Evolutionary conservation across 2,113 vertebrate species (phyloP), one percentile per base, ranked within the genome.

Genomic region (Nycticebus coucang): DNA sequence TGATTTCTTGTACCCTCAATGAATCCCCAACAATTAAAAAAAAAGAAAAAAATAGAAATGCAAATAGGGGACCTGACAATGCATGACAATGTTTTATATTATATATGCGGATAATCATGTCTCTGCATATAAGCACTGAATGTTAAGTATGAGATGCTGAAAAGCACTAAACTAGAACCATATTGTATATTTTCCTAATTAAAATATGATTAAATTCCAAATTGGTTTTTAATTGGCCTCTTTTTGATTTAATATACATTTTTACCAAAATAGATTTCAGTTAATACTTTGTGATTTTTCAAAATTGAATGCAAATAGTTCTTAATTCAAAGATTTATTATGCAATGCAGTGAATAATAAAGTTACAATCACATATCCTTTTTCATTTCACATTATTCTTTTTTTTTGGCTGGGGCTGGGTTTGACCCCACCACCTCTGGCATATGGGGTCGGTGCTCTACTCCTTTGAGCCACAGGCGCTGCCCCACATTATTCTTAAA

Each of bases 171-270:
- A 24, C 41, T 37, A 91, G 28, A 89, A 93, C 28, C 71, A 94
- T 89, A 57, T 75, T 93, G 89, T 1, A 78, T 24, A 90, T 66
- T 97, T 62, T 77, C 88, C 88, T 87, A 93, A 91, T 66, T 89
- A 93, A 96, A 91, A 96, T 41, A 92, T 37, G 17, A 96, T 85
- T 87, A 94, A 62, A 95, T 79, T 75, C 30, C 92, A 18, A 13
- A 82, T 94, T 95, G 98, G 79, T 84, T 96, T 91, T 95, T 74
- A 96, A 82, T 37, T 77, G 59, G 77, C 18, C 57, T 30, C 26
- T 92, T 64, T 91, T 96, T 86, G 69, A 82, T 4, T 94, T 78
- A 85, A 81, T 96, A 97, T 57, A 57, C 22, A 96, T 95, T 95
- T 97, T 62, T 78, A 80, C 55, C 88, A 53, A 90, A 87, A 82